Evolutionary conservation across 2,888 invertebrate species (phyloP).

Genomic region (Leptinotarsa haldemani): DNA sequence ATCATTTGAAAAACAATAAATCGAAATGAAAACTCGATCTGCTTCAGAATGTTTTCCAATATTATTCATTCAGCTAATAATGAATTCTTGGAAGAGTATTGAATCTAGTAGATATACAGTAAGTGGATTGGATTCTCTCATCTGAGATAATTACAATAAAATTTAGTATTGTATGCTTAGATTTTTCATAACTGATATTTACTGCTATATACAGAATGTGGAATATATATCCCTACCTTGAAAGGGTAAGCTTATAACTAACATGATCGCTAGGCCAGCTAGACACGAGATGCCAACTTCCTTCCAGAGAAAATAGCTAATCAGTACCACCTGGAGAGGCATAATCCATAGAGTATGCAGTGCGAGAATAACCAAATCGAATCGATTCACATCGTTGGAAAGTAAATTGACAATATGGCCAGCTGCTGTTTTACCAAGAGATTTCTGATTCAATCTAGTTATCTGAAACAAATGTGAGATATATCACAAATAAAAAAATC

Average conservation of each 20-base stretch:
- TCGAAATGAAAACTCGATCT: no score
- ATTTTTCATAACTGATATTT: neutral
- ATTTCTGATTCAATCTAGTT: slow-evolving; percentile 73
- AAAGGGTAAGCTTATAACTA: slow-evolving; percentile 66
- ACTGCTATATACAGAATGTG: neutral
- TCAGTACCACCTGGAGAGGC: slow-evolving; percentile 77
- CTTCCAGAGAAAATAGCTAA: slow-evolving; percentile 71
- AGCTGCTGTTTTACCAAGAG: slow-evolving; percentile 83
- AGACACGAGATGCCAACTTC: slow-evolving; percentile 69
- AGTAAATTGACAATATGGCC: slow-evolving; percentile 86
- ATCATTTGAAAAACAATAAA: no score
- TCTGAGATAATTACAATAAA: no score
- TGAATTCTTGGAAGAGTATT: no score
- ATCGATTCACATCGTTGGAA: slow-evolving; percentile 86
- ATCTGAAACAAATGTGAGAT: slow-evolving; percentile 62
- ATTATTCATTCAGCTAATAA: no score
- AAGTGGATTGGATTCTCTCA: no score
- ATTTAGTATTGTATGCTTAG: no score
- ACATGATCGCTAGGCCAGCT: slow-evolving; percentile 72
- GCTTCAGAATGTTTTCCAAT: no score
- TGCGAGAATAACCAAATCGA: slow-evolving; percentile 77
- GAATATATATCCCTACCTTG: slow-evolving; percentile 61
- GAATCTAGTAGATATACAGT: no score
- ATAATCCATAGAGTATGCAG: slow-evolving; percentile 84
- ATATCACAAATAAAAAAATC: neutral